A percentile compares a stretch with the other conserved stretches of the same genome.
phyloP scores from a whole-genome alignment of 2,797 vertebrate genomes.

The Bradypus variegatus region DNA sequence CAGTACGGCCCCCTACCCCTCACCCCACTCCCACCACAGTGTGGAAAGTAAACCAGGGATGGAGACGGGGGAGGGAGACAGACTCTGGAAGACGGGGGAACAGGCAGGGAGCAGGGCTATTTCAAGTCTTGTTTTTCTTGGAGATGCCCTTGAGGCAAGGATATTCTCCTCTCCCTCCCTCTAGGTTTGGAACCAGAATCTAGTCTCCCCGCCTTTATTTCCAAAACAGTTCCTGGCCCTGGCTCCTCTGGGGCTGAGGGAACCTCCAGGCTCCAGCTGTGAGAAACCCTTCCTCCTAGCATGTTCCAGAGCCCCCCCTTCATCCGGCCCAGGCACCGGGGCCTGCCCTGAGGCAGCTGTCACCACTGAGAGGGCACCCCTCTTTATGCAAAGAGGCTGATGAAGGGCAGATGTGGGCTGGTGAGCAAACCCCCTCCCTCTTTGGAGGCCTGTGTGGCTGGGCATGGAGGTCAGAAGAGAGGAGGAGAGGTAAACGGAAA shows the following conservation, averaged over 20 bases:
- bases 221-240: constrained; percentile 55
- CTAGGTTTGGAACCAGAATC: constrained; percentile 4
- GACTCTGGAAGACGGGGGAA: not conserved
- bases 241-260: not conserved
- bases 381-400: not conserved
- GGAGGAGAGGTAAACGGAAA: not conserved
- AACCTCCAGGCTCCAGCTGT: not conserved
- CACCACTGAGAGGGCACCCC: not conserved
- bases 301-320: not conserved
- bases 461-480: not conserved
- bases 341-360: not conserved
- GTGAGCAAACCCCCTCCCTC: not conserved
- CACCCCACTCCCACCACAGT: not conserved
- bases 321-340: not conserved
- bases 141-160: not conserved
- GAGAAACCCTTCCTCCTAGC: constrained; percentile 9
- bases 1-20: no score
- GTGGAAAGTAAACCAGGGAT: not conserved
- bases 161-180: not conserved
- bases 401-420: not conserved
- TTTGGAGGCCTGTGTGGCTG: not conserved
- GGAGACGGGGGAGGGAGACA: not conserved
- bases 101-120: not conserved
- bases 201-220: constrained; percentile 19
- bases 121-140: constrained; percentile 11